phyloP scores from a whole-genome alignment of 2,113 vertebrate genomes.

The Neodontobutis hainanensis region DNA sequence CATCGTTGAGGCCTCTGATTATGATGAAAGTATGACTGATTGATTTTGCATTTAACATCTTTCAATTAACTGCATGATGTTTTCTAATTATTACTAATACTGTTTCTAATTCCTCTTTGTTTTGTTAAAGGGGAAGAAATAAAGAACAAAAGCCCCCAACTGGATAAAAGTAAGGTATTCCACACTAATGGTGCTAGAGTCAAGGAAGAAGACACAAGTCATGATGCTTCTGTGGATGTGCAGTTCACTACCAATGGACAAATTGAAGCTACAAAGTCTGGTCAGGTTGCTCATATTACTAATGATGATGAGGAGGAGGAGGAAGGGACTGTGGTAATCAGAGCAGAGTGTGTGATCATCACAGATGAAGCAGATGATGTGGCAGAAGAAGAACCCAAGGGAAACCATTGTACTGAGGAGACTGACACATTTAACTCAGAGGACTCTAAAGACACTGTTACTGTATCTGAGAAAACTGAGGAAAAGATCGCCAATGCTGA shows the following conservation, averaged over 20 bases:
- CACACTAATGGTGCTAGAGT: conserved; percentile 58
- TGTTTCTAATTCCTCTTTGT: conserved; percentile 1
- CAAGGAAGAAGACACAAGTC: background rate
- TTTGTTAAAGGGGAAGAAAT: conserved; percentile 21
- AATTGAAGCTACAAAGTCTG: conserved; percentile 39
- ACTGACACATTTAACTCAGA: conserved; percentile 12
- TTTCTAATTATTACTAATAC: background rate
- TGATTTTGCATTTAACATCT: conserved; percentile 4
- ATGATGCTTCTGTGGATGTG: conserved; percentile 15
- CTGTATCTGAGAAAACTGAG: conserved; percentile 15
- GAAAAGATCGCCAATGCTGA: conserved; percentile 1
- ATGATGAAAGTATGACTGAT: background rate
- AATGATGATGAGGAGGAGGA: conserved; percentile 63
- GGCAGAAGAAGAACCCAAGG: conserved; percentile 22
- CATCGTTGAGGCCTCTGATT: too few relatives aligned
- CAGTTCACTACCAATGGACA: conserved; percentile 37
- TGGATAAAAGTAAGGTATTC: conserved; percentile 11
- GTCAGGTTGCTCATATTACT: conserved; percentile 15
- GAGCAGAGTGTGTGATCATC: conserved; percentile 76
- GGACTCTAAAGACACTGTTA: conserved; percentile 15
- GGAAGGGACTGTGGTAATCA: conserved; percentile 68
- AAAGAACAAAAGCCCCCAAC: background rate
- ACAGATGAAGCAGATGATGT: conserved; percentile 72
- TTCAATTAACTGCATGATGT: background rate
- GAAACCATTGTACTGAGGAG: conserved; percentile 20